Percentiles rank a stretch among this genome's conserved stretches.
Evolutionary conservation across 2,113 vertebrate species (phyloP).

Genomic region (Poecilia latipinna): DNA sequence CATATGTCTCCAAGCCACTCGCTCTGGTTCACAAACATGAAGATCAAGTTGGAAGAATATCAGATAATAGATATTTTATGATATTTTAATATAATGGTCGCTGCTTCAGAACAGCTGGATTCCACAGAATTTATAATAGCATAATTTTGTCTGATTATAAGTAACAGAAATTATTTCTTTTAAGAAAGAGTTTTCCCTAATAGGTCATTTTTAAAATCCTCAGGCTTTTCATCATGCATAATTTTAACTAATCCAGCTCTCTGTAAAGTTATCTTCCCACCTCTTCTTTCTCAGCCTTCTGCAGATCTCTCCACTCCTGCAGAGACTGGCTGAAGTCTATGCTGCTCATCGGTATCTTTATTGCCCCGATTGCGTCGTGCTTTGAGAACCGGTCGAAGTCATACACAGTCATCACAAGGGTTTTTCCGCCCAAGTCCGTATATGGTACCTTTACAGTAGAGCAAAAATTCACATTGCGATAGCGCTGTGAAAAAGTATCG

Average conservation of each 20-base stretch:
- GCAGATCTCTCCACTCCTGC: slow-evolving; percentile 95
- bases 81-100: neutral
- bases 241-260: neutral
- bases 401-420: slow-evolving; percentile 93
- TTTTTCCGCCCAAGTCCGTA: slow-evolving; percentile 93
- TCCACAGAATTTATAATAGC: neutral
- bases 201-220: neutral
- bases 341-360: slow-evolving; percentile 94
- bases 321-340: slow-evolving; percentile 96
- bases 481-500: neutral
- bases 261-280: slow-evolving; percentile 72
- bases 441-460: slow-evolving; percentile 85
- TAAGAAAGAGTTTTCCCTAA: neutral
- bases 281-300: slow-evolving; percentile 98
- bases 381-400: slow-evolving; percentile 97
- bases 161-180: neutral
- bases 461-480: neutral
- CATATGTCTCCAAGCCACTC: slow-evolving; percentile 93
- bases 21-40: slow-evolving; percentile 77
- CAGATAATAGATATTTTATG: neutral
- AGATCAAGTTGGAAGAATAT: neutral
- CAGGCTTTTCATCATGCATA: neutral
- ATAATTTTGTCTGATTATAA: neutral
- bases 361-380: slow-evolving; percentile 94
- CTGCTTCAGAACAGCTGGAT: neutral